Conservation (phyloP, 2,113 vertebrate genomes). For the Erpornis zantholeuca region DNA sequence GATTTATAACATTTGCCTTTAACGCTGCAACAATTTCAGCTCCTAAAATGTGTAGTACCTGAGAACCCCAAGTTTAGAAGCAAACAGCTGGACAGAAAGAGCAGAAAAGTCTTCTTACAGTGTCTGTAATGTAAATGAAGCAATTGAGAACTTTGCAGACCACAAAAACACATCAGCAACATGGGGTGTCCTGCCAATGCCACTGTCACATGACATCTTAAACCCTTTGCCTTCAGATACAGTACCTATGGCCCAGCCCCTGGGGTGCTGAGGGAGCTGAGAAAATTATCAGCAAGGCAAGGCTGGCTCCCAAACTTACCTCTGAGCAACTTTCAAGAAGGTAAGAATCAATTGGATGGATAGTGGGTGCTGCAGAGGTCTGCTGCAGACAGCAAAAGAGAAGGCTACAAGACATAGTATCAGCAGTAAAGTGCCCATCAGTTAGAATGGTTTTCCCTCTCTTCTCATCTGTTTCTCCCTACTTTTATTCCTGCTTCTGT, state of each 20-base stretch:
- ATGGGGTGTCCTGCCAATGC: not conserved
- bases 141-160: not conserved
- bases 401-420: not conserved
- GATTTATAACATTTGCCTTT: not conserved
- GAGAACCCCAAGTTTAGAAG: not conserved
- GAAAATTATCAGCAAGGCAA: not conserved
- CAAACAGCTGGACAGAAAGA: not conserved
- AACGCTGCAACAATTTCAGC: not conserved
- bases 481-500: slow-evolving; percentile 1
- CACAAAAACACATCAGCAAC: not conserved
- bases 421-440: not conserved
- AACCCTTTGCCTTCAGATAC: not conserved
- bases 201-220: not conserved
- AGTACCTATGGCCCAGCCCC: not conserved
- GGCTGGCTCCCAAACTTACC: not conserved
- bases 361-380: not conserved
- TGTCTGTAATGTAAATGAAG: not conserved
- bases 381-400: not conserved
- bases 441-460: not conserved
- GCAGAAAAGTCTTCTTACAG: not conserved
- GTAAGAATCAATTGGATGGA: not conserved
- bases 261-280: not conserved
- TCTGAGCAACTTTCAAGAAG: not conserved
- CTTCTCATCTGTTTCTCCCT: not conserved
- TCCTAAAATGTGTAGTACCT: not conserved